Evolutionary conservation across 2,888 invertebrate species (phyloP).

Genomic region (Drosophila meridionalis): DNA sequence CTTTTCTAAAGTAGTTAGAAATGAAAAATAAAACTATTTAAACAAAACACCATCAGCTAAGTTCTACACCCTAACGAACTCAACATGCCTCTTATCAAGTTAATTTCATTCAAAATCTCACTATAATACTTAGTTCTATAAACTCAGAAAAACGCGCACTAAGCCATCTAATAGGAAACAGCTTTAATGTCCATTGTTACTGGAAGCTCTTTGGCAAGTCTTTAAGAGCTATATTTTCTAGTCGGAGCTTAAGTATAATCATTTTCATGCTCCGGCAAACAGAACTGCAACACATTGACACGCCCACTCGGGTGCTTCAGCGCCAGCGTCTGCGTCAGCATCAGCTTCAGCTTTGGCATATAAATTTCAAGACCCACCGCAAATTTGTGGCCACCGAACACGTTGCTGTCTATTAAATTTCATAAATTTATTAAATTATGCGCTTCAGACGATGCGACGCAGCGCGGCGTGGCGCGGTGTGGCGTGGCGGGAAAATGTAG

Average conservation of each 20-base stretch:
- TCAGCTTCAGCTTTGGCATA: conserved; percentile 46
- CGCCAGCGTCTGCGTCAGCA: conserved; percentile 5
- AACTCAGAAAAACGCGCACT: background rate
- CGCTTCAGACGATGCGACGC: conserved; percentile 32
- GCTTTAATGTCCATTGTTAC: conserved; percentile 8
- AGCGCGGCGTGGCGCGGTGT: background rate
- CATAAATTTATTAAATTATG: conserved; percentile 78
- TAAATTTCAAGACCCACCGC: conserved; percentile 73
- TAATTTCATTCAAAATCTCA: conserved; percentile 1
- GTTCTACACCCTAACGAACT: background rate
- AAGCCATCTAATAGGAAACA: background rate
- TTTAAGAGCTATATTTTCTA: conserved; percentile 30
- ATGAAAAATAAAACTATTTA: background rate
- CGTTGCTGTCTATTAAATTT: conserved; percentile 80
- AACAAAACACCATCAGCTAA: background rate
- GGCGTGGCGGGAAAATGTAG: conserved; percentile 31
- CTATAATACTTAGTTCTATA: conserved; percentile 8
- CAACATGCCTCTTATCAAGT: background rate
- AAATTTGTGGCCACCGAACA: conserved; percentile 77
- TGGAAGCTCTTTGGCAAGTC: conserved; percentile 4
- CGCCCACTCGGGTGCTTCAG: conserved; percentile 53
- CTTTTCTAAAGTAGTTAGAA: too few relatives aligned
- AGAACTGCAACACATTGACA: conserved; percentile 57
- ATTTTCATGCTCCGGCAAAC: conserved; percentile 47
- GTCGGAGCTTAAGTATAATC: conserved; percentile 47